phyloP scores from a whole-genome alignment of 1,140 invertebrate species.

The Aradophagus sp. region DNA sequence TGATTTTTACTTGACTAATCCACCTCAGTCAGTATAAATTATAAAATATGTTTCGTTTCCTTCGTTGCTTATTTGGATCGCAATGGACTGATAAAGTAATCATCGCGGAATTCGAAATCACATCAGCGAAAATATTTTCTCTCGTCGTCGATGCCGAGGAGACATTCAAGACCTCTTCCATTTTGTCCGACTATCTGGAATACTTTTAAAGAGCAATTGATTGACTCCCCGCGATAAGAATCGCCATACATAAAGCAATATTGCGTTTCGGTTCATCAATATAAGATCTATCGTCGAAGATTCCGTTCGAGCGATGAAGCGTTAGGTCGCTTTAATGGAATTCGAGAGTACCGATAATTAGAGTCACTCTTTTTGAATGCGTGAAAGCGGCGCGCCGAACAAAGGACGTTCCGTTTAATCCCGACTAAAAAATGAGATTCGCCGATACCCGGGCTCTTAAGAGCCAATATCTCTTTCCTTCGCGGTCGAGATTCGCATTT shows the following conservation, averaged over 20 bases:
- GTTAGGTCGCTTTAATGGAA: slow-evolving; percentile 37
- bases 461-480: slow-evolving; percentile 47
- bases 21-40: too few relatives aligned
- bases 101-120: too few relatives aligned
- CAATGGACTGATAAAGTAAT: too few relatives aligned
- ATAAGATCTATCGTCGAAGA: slow-evolving; percentile 25
- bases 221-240: slow-evolving; percentile 7
- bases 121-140: too few relatives aligned
- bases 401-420: slow-evolving; percentile 42
- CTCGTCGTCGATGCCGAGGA: too few relatives aligned
- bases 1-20: too few relatives aligned
- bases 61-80: too few relatives aligned
- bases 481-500: slow-evolving; percentile 23
- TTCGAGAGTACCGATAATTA: slow-evolving; percentile 37
- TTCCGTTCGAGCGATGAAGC: slow-evolving; percentile 12
- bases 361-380: slow-evolving; percentile 38
- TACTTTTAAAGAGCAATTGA: slow-evolving; percentile 1
- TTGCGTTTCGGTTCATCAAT: slow-evolving; percentile 20
- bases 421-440: slow-evolving; percentile 50
- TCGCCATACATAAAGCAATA: slow-evolving; percentile 32
- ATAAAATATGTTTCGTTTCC: too few relatives aligned
- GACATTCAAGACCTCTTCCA: too few relatives aligned
- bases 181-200: too few relatives aligned
- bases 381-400: slow-evolving; percentile 25
- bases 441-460: slow-evolving; percentile 28